Evolutionary conservation across 1,140 invertebrate species (phyloP).

Genomic region (Rhynchophorus ferrugineus): DNA sequence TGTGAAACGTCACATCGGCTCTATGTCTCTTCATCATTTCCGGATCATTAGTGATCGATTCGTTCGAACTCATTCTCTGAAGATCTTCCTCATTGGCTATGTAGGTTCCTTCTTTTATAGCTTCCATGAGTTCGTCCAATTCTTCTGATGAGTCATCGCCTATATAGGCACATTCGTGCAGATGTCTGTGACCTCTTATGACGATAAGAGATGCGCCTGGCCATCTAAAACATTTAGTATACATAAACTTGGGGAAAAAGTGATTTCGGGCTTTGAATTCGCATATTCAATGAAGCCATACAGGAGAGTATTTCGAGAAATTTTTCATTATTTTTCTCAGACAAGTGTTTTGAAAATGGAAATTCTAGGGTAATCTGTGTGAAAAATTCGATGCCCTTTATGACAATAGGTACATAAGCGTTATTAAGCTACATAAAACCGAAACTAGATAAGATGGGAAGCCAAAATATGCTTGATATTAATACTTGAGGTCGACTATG

Average conservation of each 20-base stretch:
- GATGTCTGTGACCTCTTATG: conserved; percentile 65
- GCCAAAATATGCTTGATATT: no score
- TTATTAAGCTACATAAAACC: no score
- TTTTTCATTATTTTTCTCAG: no score
- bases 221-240: conserved; percentile 48
- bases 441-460: no score
- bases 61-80: conserved; percentile 11
- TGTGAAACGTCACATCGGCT: conserved; percentile 41
- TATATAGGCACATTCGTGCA: conserved; percentile 72
- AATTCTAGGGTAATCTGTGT: no score
- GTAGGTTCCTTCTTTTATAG: conserved; percentile 34
- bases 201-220: conserved; percentile 67
- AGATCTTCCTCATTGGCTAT: conserved; percentile 22
- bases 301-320: neutral
- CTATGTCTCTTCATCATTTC: conserved; percentile 43
- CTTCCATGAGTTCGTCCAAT: conserved; percentile 54
- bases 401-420: no score
- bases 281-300: neutral
- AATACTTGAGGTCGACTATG: no score
- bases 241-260: conserved; percentile 2
- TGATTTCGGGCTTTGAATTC: neutral
- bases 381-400: no score
- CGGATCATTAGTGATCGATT: conserved; percentile 41
- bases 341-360: no score
- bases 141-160: conserved; percentile 70